These are phyloP conservation scores for Eurytemora carolleeae DNA, from an alignment of 1,140 invertebrate species.

Conservation along the genomic window DNA sequence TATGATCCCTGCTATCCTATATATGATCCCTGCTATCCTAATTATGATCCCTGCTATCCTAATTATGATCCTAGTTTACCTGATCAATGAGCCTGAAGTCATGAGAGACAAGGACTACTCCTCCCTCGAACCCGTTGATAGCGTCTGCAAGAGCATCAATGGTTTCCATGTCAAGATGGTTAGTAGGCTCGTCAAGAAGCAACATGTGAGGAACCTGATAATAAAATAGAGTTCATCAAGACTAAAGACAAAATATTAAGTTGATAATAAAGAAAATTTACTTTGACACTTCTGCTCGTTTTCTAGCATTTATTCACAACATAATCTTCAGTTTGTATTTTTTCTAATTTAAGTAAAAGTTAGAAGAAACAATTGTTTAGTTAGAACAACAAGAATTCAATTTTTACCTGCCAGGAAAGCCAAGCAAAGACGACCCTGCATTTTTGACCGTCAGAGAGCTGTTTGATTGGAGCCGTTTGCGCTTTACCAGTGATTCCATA, in stretches of 20 bases:
- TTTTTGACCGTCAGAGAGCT: slow-evolving; percentile 91
- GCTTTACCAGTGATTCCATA: slow-evolving; percentile 91
- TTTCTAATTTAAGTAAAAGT: too few species aligned
- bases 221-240: too few species aligned
- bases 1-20: too few species aligned
- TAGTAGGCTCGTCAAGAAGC: slow-evolving; percentile 91
- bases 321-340: too few species aligned
- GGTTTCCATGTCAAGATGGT: slow-evolving; percentile 98
- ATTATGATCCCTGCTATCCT: too few species aligned
- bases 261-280: too few species aligned
- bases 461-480: slow-evolving; percentile 92
- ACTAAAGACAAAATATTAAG: too few species aligned
- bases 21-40: too few species aligned
- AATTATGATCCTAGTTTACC: too few species aligned
- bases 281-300: too few species aligned
- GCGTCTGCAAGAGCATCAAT: slow-evolving; percentile 95
- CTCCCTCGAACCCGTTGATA: slow-evolving; percentile 92
- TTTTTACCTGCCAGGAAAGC: slow-evolving; percentile 36
- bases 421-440: slow-evolving; percentile 96
- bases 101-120: slow-evolving; percentile 91
- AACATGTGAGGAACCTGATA: slow-evolving; percentile 71
- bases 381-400: slow-evolving; percentile 26
- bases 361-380: too few species aligned
- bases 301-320: too few species aligned
- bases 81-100: slow-evolving; percentile 96